Evolutionary conservation across 2,797 vertebrate genomes (phyloP).

Genomic region (Saxicola maurus): DNA sequence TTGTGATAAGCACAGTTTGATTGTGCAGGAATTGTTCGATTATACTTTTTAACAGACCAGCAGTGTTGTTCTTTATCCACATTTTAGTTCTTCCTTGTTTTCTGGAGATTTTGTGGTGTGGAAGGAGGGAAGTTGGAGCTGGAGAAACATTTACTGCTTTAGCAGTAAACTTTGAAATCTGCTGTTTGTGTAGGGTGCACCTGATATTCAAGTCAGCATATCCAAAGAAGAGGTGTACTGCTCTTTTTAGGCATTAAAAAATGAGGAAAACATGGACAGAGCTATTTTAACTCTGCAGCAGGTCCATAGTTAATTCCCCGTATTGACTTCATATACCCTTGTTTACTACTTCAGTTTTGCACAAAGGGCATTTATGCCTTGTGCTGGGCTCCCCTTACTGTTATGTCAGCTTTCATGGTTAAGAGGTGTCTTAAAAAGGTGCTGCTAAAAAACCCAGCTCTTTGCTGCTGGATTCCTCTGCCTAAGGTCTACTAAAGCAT

Average conservation of each 20-base stretch:
- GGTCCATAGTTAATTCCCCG: background rate
- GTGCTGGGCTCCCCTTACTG: background rate
- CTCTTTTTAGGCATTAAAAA: background rate
- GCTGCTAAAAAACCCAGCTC: background rate
- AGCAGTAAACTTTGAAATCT: background rate
- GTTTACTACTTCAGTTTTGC: background rate
- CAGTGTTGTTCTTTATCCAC: background rate
- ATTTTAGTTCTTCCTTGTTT: background rate
- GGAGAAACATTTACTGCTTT: background rate
- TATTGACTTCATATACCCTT: background rate
- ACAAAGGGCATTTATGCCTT: background rate
- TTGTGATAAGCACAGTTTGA: background rate
- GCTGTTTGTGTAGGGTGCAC: background rate
- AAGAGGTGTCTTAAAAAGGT: background rate
- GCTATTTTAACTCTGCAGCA: background rate
- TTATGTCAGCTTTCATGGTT: background rate
- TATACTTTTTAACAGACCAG: background rate
- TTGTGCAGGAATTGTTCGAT: background rate
- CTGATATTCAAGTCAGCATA: background rate
- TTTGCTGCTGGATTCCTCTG: background rate
- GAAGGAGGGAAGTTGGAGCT: background rate
- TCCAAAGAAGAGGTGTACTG: background rate
- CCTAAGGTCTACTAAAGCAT: background rate
- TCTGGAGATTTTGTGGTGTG: background rate
- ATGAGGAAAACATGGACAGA: background rate